Percentiles rank a stretch among this genome's conserved stretches.
These are phyloP conservation scores for Pemphredon lugubris DNA, from an alignment of 2,888 invertebrate genomes.

Conservation along the genomic window DNA sequence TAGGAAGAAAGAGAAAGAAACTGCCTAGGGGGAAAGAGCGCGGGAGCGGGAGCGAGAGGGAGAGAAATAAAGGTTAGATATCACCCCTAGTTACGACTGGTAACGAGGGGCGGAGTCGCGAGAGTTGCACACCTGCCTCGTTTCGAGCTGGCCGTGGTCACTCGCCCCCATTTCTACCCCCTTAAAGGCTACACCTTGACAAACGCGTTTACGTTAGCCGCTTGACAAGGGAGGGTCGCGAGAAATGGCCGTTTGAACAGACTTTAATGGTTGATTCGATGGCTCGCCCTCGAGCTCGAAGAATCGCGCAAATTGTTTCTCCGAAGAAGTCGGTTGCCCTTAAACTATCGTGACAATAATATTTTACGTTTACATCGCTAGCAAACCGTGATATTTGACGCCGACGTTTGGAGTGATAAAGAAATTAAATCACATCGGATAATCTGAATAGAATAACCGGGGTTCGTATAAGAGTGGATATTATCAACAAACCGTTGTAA, in stretches of 20 bases:
- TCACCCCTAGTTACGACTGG: constrained; percentile 76
- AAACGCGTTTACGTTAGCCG: constrained; percentile 60
- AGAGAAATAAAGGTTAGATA: constrained; percentile 68
- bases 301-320: background rate
- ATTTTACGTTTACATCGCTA: too few species aligned
- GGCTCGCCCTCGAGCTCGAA: constrained; percentile 6
- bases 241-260: constrained; percentile 56
- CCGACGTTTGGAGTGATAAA: too few species aligned
- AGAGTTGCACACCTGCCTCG: constrained; percentile 73
- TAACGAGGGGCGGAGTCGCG: constrained; percentile 79
- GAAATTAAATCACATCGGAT: too few species aligned
- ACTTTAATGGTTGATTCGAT: constrained; percentile 50
- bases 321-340: background rate
- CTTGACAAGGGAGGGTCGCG: constrained; percentile 41
- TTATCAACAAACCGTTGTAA: too few species aligned
- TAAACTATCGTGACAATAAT: too few species aligned
- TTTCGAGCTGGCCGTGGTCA: constrained; percentile 58
- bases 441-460: too few species aligned
- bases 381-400: too few species aligned
- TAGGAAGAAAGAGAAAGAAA: background rate
- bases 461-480: too few species aligned
- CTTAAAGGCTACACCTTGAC: constrained; percentile 62
- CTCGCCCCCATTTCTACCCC: constrained; percentile 58
- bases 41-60: constrained; percentile 23
- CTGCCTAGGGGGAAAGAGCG: constrained; percentile 11